Evolutionary conservation across 53 echinoderm and acorn worm genomes (phyloP), one percentile per base, ranked within the genome.

Genomic region (Echinarachnius parma): DNA sequence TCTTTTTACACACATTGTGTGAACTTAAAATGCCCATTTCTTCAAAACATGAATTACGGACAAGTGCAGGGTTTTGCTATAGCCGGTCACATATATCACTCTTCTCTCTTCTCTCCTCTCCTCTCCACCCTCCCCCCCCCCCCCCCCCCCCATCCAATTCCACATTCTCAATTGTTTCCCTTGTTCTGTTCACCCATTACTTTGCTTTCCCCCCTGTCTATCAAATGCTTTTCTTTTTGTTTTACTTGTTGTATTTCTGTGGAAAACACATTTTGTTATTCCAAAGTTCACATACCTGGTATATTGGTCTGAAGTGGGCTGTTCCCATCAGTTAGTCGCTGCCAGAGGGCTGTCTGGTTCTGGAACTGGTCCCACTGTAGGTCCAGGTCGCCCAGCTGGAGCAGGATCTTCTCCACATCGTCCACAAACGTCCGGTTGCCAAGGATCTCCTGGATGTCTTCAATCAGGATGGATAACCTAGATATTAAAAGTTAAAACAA

Each of bases 401-500:
- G 32, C 5, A 72, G 21, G 19, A 72, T 32, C 46, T 72, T 72
- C 57, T 72, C 74, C 39, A 72, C 25, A 24, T 72, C 57, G 26
- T 72, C 74, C 0, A 72, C 57, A 72, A 72, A 72, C n/a, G 74
- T 72, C 39, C 24, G 34, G 74, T 72, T 72, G 5, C 74, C 57
- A 2, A 72, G 28, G 27, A 72, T 72, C 57, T 72, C 42, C 42
- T 72, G 36, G 7, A 72, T 72, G 44, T 72, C 74, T 53, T 72
- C 74, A 23, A 72, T 56, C 2, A 72, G 36, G 23, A 72, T 7
- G 9, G 74, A 72, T 56, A 72, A 57, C 28, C 74, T 72, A 19
- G 4, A 4, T 5, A 9, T 4, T 7, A 7, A 39, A 39, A 39
- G 42, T 9, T 39, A 39, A 39, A 39, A 39, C 7, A 13, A 39